Conservation (phyloP, 2,113 vertebrate genomes). For the Rhinoderma darwinii region DNA sequence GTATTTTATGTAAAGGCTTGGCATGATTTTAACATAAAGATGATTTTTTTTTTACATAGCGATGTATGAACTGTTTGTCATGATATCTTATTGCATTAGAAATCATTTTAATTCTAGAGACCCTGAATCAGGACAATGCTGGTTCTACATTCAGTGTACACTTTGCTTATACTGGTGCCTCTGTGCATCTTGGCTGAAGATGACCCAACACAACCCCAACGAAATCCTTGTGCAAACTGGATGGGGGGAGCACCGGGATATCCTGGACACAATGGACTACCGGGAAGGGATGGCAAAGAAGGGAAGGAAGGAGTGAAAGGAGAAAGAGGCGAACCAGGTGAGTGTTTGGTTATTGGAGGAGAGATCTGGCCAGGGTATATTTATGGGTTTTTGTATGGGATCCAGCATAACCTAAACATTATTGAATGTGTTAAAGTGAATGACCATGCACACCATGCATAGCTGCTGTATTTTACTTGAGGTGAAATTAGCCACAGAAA, state of each 20-base stretch:
- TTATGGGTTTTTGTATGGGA: background rate
- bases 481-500: no score
- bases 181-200: background rate
- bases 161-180: conserved; percentile 59
- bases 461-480: no score
- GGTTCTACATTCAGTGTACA: background rate
- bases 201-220: conserved; percentile 53
- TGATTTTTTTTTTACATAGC: background rate
- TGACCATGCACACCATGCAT: no score
- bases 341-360: conserved; percentile 37
- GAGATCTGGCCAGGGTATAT: background rate
- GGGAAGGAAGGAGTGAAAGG: conserved; percentile 77
- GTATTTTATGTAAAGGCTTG: background rate
- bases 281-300: conserved; percentile 80
- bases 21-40: background rate
- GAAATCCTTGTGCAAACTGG: conserved; percentile 74
- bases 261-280: conserved; percentile 79
- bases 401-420: background rate
- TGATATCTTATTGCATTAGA: background rate
- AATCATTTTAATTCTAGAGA: background rate
- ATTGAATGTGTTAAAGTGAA: background rate
- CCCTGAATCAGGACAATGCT: conserved; percentile 27
- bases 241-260: conserved; percentile 81
- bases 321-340: conserved; percentile 81
- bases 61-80: background rate